phyloP scores from a whole-genome alignment of 2,888 invertebrate genomes.

The Rhagium mordax region DNA sequence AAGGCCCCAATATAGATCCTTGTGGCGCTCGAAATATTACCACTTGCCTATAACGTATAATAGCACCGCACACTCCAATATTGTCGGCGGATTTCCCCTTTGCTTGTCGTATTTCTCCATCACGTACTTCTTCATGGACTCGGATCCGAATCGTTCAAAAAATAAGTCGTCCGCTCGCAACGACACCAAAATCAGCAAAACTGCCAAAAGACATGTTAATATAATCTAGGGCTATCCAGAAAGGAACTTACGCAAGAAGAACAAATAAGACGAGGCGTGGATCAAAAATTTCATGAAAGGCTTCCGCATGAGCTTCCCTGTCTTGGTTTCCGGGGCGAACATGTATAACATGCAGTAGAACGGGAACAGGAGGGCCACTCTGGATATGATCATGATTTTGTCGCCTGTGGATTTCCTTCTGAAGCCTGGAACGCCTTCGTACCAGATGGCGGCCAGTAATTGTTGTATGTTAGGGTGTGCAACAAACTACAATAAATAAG shows the following conservation, averaged over 20 bases:
- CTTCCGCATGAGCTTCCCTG: conserved; percentile 89
- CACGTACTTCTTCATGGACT: conserved; percentile 76
- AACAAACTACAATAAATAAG: conserved; percentile 54
- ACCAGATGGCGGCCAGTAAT: conserved; percentile 92
- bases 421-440: conserved; percentile 95
- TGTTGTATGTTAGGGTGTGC: conserved; percentile 97
- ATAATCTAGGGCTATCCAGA: neutral
- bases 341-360: conserved; percentile 90
- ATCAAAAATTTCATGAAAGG: conserved; percentile 98
- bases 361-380: conserved; percentile 89
- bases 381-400: conserved; percentile 76
- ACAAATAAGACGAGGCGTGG: conserved; percentile 94
- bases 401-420: conserved; percentile 83
- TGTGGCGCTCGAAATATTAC: no score
- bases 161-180: conserved; percentile 88
- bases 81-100: conserved; percentile 88
- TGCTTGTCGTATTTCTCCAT: conserved; percentile 79
- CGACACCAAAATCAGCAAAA: conserved; percentile 92
- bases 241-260: conserved; percentile 87
- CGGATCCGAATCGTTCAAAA: conserved; percentile 81
- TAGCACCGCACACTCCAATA: conserved; percentile 86
- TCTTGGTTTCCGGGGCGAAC: conserved; percentile 85
- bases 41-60: conserved; percentile 84
- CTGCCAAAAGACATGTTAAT: conserved; percentile 70
- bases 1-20: no score